Percentiles rank a stretch among this genome's conserved stretches.
Evolutionary conservation across 2,113 vertebrate genomes (phyloP).

Genomic region (Stomatorhinus ivindoensis): DNA sequence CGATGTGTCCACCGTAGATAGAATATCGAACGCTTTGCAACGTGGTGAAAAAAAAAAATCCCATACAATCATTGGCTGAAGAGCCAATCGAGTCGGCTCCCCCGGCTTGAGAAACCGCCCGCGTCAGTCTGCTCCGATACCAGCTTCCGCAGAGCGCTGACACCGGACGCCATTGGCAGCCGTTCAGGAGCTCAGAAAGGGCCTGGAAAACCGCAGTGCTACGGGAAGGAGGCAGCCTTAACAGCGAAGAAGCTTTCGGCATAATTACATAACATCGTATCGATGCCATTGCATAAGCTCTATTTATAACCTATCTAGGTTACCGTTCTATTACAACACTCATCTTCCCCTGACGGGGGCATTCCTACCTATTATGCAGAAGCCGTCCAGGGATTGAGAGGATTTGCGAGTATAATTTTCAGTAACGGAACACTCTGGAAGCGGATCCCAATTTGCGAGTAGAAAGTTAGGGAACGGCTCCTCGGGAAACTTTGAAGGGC

Average conservation of each 20-base stretch:
- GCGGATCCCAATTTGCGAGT: not conserved
- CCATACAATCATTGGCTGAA: not conserved
- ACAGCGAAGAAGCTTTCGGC: conserved; percentile 19
- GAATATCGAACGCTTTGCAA: not conserved
- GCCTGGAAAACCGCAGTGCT: not conserved
- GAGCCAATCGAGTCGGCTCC: not conserved
- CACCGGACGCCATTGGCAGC: not conserved
- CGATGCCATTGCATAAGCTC: conserved; percentile 36
- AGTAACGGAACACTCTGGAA: not conserved
- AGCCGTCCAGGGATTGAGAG: not conserved
- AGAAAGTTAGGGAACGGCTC: not conserved
- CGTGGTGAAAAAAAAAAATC: not conserved
- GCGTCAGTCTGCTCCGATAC: not conserved
- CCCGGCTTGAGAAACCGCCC: not conserved
- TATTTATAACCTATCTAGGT: conserved; percentile 43
- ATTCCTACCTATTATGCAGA: not conserved
- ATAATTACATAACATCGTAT: conserved; percentile 38
- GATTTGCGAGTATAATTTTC: not conserved
- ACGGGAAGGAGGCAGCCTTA: not conserved
- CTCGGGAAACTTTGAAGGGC: not conserved
- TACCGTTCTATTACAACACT: conserved; percentile 28
- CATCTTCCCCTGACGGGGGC: not conserved
- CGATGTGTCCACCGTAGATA: not conserved
- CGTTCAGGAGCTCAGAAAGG: not conserved
- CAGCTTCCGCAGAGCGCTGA: not conserved